phyloP scores from a whole-genome alignment of 2,888 invertebrate species.

The Pandemis cinnamomeana region DNA sequence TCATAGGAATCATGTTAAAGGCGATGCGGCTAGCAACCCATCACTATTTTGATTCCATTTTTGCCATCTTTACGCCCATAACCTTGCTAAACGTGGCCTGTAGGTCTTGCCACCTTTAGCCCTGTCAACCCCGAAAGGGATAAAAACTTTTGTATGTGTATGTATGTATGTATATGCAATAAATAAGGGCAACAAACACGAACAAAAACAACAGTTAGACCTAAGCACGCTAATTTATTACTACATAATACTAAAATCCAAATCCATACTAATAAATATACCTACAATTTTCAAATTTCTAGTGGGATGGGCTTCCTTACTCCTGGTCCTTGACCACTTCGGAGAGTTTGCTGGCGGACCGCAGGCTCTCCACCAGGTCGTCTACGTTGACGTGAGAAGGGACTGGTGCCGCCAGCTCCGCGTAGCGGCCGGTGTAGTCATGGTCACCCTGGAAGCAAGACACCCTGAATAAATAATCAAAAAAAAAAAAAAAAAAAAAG shows the following conservation, averaged over 20 bases:
- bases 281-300: conserved; percentile 16
- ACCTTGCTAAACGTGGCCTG: too few species aligned
- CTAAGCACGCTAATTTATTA: conserved; percentile 63
- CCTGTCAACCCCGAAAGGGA: too few species aligned
- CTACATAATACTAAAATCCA: conserved; percentile 39
- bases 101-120: too few species aligned
- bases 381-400: conserved; percentile 60
- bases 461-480: too few species aligned
- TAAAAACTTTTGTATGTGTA: too few species aligned
- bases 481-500: too few species aligned
- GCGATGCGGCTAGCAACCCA: too few species aligned
- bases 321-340: background rate
- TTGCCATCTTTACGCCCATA: too few species aligned
- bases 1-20: too few species aligned
- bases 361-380: conserved; percentile 57
- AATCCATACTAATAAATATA: conserved; percentile 17
- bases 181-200: too few species aligned
- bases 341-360: conserved; percentile 46
- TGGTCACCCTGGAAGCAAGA: conserved; percentile 48
- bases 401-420: conserved; percentile 66
- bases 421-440: conserved; percentile 65
- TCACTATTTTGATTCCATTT: too few species aligned
- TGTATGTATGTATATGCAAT: too few species aligned
- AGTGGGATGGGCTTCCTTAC: background rate
- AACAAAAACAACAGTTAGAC: conserved; percentile 43